Conservation (phyloP, 2,113 vertebrate genomes). For the Cryptomyrus ogoouensis region DNA sequence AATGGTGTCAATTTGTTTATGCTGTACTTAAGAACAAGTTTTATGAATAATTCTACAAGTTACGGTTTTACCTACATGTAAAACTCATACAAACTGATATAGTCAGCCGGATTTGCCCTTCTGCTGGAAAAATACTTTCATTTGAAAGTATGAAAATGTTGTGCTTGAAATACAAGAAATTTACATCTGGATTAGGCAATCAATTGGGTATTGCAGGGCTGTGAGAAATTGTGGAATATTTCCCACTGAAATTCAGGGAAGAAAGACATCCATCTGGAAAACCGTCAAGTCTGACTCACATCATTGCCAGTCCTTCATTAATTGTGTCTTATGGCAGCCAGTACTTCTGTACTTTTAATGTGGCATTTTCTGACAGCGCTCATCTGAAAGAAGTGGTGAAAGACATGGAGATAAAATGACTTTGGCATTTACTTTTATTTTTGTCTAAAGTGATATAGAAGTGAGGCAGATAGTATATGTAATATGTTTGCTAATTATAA, state of each 20-base stretch:
- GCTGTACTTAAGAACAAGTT: neutral
- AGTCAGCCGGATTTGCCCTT: neutral
- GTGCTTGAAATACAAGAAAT: neutral
- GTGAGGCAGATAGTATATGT: neutral
- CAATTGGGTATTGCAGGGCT: neutral
- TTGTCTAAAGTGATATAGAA: neutral
- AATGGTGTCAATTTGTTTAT: neutral
- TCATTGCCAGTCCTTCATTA: constrained; percentile 78
- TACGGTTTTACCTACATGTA: neutral
- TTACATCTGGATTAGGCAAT: neutral
- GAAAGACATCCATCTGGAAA: constrained; percentile 22
- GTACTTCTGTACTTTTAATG: constrained; percentile 75
- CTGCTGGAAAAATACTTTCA: neutral
- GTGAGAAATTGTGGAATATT: neutral
- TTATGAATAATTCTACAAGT: neutral
- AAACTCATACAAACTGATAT: neutral
- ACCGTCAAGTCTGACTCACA: constrained; percentile 76
- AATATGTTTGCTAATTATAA: neutral
- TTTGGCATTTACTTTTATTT: neutral
- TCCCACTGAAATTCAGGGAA: neutral
- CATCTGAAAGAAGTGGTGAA: neutral
- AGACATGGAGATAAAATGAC: neutral
- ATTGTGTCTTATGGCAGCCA: constrained; percentile 77
- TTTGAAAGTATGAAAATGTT: neutral
- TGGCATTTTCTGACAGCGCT: constrained; percentile 30